A percentile compares a stretch with the other conserved stretches of the same genome.
phyloP scores from a whole-genome alignment of 2,888 invertebrate species.

The Orgyia antiqua region DNA sequence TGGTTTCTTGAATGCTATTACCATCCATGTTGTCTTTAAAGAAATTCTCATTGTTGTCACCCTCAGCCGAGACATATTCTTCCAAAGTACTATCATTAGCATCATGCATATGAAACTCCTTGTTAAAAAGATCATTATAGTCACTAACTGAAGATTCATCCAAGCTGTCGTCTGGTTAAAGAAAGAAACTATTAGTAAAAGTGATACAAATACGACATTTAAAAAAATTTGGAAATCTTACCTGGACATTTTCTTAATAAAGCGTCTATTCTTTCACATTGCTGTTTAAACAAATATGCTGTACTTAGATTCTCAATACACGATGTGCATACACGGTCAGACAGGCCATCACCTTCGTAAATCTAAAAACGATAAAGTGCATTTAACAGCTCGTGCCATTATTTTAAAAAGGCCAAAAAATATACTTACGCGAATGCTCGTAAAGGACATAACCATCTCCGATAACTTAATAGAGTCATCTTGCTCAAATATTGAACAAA shows the following conservation, averaged over 20 bases:
- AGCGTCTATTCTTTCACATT: conserved; percentile 62
- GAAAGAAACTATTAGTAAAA: background rate
- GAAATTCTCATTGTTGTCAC: conserved; percentile 59
- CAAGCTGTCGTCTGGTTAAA: conserved; percentile 43
- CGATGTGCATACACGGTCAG: conserved; percentile 63
- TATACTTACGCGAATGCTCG: conserved; percentile 51
- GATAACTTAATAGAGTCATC: conserved; percentile 66
- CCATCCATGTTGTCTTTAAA: conserved; percentile 35
- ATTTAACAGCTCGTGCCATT: too few species aligned
- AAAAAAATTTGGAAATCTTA: too few species aligned
- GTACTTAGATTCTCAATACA: conserved; percentile 70
- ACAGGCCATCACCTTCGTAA: conserved; percentile 62
- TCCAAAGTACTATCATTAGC: conserved; percentile 42
- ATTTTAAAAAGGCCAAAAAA: background rate
- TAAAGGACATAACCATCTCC: conserved; percentile 72
- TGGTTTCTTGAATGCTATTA: conserved; percentile 44
- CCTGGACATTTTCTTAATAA: conserved; percentile 55
- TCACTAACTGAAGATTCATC: conserved; percentile 45
- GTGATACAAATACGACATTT: background rate
- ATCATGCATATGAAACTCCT: conserved; percentile 63
- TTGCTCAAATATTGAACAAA: conserved; percentile 70
- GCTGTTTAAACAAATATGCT: conserved; percentile 66
- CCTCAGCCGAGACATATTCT: conserved; percentile 40
- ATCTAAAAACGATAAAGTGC: conserved; percentile 57
- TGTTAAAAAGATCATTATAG: conserved; percentile 56